Evolutionary conservation across 1,140 invertebrate genomes (phyloP), one percentile per base, ranked within the genome.

Genomic region (Hylyphantes graminicola): DNA sequence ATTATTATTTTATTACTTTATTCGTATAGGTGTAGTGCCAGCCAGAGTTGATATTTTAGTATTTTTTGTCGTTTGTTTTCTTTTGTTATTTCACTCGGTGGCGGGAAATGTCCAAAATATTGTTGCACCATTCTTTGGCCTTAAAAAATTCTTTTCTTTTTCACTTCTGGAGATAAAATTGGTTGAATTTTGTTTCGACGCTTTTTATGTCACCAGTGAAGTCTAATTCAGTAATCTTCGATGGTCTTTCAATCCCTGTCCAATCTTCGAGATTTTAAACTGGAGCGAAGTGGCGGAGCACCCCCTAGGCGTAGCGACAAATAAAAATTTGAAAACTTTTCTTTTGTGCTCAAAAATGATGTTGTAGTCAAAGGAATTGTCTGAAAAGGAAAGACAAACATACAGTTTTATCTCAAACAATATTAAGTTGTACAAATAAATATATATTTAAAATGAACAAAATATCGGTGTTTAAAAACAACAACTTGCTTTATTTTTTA

Each of bases 1-100:
- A 74, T 83, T 83, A 83, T 83, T 83, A 83, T 83, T 83, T 83
- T 83, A 83, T 74, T 83, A 74, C 80, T 67, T 50, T 75, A 83
- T 83, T 83, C 72, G 79, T n/a, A 81, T 73, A 73, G 67, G 73
- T 81, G 79, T 81, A 72, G 68, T 73, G 79, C 72, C 79, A 81
- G 79, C 61, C 54, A 81, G 65, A 81, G 67, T 73, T 81, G 68
- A 81, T 81, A 81, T 81, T 81, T 81, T 73, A 73, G 79, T 55
- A 35, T 72, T 17, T 73, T 70, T 79, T 81, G 12, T 54, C 65
- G n/a, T 72, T 73, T 73, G 17, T 73, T 54, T 53, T 64, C 9
- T 70, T 57, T 68, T 50, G n/a, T 83, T 63, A 12, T 81, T 64
- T 74, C 19, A 19, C 50, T 54, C 50, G 19, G 50, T 54, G 68